Percentiles rank a stretch among this genome's conserved stretches.
phyloP scores from a whole-genome alignment of 1,140 invertebrate species.

The Trigoniulus corallinus region DNA sequence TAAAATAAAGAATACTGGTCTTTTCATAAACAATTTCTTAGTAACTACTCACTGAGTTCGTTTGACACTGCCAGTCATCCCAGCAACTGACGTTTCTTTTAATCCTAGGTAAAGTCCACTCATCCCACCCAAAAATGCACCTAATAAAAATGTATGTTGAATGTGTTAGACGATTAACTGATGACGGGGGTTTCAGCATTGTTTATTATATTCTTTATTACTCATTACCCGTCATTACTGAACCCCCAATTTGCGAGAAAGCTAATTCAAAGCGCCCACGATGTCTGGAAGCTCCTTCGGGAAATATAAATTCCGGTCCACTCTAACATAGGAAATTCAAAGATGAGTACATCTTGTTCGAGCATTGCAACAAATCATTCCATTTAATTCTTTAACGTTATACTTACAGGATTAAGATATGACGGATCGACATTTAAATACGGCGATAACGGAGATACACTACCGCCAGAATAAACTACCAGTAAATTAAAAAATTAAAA shows the following conservation, averaged over 20 bases:
- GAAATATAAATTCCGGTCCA: conserved; percentile 75
- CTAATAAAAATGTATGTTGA: conserved; percentile 24
- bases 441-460: conserved; percentile 44
- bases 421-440: conserved; percentile 83
- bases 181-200: too few relatives aligned
- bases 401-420: conserved; percentile 52
- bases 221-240: conserved; percentile 20
- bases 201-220: neutral
- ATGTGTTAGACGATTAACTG: neutral
- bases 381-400: neutral
- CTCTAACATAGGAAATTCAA: conserved; percentile 10
- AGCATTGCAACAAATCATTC: conserved; percentile 1
- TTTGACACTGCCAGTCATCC: conserved; percentile 69
- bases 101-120: conserved; percentile 72
- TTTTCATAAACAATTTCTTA: neutral
- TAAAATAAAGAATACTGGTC: too few relatives aligned
- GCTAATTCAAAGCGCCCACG: conserved; percentile 72
- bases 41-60: conserved; percentile 59
- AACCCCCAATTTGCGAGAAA: conserved; percentile 79
- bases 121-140: conserved; percentile 64
- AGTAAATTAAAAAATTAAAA: conserved; percentile 10
- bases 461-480: conserved; percentile 20
- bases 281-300: conserved; percentile 64
- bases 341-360: conserved; percentile 3
- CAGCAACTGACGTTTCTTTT: conserved; percentile 59